A percentile compares a stretch with the other conserved stretches of the same genome.
phyloP scores from a whole-genome alignment of 2,888 invertebrate genomes.

The Microctonus aethiopoides region DNA sequence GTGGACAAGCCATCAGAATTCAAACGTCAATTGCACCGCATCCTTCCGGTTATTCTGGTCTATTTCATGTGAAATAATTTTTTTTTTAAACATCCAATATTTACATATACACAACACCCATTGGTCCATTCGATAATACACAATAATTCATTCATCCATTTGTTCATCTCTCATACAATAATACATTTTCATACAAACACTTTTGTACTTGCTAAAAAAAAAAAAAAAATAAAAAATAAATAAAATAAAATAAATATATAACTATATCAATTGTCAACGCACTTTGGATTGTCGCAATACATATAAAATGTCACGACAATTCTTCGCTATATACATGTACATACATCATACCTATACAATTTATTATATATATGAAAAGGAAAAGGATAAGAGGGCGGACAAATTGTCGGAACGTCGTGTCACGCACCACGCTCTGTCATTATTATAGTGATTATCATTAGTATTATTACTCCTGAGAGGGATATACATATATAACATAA shows the following conservation, averaged over 20 bases:
- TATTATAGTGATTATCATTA: constrained; percentile 32
- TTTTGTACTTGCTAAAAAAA: too few species aligned
- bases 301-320: not conserved
- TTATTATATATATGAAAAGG: not conserved
- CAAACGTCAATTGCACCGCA: not conserved
- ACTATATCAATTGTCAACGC: constrained; percentile 23
- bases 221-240: not conserved
- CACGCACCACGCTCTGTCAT: constrained; percentile 28
- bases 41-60: constrained; percentile 1
- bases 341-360: too few species aligned
- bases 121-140: not conserved
- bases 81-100: not conserved
- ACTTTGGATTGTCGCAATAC: constrained; percentile 1
- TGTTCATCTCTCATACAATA: not conserved
- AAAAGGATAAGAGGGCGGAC: constrained; percentile 2
- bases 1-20: not conserved
- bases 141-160: not conserved
- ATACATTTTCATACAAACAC: too few species aligned
- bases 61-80: not conserved
- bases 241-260: not conserved
- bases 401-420: constrained; percentile 23
- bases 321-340: not conserved
- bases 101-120: not conserved
- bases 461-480: constrained; percentile 16
- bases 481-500: not conserved